Percentiles rank a stretch among this genome's conserved stretches.
These are phyloP conservation scores for Lycocorax pyrrhopterus DNA, from an alignment of 2,113 vertebrate species.

Conservation along the genomic window DNA sequence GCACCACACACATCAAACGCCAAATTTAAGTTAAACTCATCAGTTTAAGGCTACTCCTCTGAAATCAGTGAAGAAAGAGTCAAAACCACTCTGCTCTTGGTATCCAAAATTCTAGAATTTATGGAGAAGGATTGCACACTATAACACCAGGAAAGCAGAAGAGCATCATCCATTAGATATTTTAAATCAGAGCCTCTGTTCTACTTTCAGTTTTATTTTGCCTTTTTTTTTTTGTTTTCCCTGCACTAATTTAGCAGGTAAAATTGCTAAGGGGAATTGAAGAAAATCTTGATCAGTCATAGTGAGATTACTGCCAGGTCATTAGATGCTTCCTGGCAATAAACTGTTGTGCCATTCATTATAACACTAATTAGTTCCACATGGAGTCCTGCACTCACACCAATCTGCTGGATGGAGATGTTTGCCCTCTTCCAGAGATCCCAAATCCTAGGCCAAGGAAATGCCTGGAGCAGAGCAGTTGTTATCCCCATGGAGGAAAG, in stretches of 20 bases:
- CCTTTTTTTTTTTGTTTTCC: not conserved
- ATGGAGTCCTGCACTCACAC: not conserved
- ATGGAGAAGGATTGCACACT: not conserved
- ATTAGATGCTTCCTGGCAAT: not conserved
- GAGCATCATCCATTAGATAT: accelerated
- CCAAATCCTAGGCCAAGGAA: not conserved
- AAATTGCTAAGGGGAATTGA: not conserved
- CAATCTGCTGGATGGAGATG: not conserved
- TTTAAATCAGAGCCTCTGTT: not conserved
- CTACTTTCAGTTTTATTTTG: not conserved
- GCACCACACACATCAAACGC: too few relatives aligned
- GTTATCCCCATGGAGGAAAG: not conserved
- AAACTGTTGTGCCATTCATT: not conserved
- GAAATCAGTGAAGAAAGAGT: not conserved
- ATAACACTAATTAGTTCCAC: not conserved
- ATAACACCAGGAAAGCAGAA: not conserved
- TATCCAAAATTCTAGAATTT: not conserved
- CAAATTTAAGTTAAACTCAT: not conserved
- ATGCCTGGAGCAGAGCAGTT: not conserved
- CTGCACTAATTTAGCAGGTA: not conserved
- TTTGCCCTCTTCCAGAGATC: not conserved
- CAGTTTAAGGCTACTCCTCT: not conserved
- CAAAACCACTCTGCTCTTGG: not conserved
- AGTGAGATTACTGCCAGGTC: not conserved
- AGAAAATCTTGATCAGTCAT: not conserved